Evolutionary conservation across 1,140 invertebrate species (phyloP).

Genomic region (Heliconius nattereri): DNA sequence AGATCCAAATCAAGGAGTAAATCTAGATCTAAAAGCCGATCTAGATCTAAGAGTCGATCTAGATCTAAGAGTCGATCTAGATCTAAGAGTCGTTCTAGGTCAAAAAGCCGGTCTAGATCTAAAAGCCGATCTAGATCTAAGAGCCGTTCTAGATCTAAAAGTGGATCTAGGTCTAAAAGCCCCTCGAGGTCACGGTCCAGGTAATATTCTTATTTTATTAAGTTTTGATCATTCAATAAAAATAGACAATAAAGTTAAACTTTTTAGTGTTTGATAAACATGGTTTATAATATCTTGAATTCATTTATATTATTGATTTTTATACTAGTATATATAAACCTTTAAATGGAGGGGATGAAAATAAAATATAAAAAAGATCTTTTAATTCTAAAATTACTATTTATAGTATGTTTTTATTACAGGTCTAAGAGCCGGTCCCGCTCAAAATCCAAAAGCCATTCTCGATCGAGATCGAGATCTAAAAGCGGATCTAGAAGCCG

Average conservation of each 20-base stretch:
- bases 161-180: constrained; percentile 43
- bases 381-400: too few species aligned
- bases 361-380: too few species aligned
- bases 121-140: constrained; percentile 46
- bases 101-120: constrained; percentile 52
- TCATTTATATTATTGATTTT: too few species aligned
- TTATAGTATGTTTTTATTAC: constrained; percentile 17
- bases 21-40: constrained; percentile 59
- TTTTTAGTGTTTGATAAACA: too few species aligned
- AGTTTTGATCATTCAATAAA: background rate
- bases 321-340: too few species aligned
- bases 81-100: constrained; percentile 58
- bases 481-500: constrained; percentile 60
- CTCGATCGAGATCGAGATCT: constrained; percentile 67
- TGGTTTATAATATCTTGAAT: too few species aligned
- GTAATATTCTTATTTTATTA: constrained; percentile 32
- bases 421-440: constrained; percentile 67
- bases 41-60: constrained; percentile 59
- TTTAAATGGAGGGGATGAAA: too few species aligned
- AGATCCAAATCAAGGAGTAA: constrained; percentile 55
- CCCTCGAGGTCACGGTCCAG: constrained; percentile 44
- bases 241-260: background rate
- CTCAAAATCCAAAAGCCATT: constrained; percentile 62
- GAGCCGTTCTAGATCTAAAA: constrained; percentile 55
- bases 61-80: constrained; percentile 55